Evolutionary conservation across 2,888 invertebrate genomes (phyloP).

Genomic region (Drosophila cognata): DNA sequence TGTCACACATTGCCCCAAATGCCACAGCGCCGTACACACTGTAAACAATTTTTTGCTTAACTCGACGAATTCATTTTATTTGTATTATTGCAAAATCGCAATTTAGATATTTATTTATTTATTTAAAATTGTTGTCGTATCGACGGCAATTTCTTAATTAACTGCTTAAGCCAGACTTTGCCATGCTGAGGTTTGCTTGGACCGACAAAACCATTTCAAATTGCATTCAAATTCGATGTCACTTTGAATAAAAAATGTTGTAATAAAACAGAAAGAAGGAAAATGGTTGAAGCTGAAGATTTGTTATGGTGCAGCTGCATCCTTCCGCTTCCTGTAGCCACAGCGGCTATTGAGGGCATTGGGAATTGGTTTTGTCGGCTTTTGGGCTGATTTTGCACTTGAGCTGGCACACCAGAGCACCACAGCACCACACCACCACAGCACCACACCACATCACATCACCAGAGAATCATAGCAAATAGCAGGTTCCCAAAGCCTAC

Average conservation of each 20-base stretch:
- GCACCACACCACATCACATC: neutral
- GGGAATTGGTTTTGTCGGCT: conserved; percentile 25
- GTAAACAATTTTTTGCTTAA: neutral
- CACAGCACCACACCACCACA: too few species aligned
- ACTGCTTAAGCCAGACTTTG: neutral
- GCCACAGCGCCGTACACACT: conserved; percentile 8
- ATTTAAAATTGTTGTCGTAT: neutral
- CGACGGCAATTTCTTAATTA: neutral
- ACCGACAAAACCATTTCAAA: neutral
- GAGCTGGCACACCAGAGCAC: conserved; percentile 19
- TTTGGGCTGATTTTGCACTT: conserved; percentile 49
- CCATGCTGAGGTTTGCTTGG: neutral
- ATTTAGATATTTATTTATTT: neutral
- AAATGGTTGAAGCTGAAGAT: neutral
- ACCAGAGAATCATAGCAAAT: neutral
- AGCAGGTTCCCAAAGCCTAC: conserved; percentile 3
- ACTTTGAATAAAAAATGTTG: too few species aligned
- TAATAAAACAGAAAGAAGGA: neutral
- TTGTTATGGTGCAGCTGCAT: conserved; percentile 34
- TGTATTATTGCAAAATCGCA: neutral
- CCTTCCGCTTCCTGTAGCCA: conserved; percentile 9
- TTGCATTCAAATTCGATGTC: neutral
- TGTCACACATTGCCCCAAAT: conserved; percentile 40
- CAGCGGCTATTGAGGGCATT: neutral
- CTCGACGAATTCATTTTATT: neutral